phyloP scores from a whole-genome alignment of 2,888 invertebrate species.

The Parnassius orleans region DNA sequence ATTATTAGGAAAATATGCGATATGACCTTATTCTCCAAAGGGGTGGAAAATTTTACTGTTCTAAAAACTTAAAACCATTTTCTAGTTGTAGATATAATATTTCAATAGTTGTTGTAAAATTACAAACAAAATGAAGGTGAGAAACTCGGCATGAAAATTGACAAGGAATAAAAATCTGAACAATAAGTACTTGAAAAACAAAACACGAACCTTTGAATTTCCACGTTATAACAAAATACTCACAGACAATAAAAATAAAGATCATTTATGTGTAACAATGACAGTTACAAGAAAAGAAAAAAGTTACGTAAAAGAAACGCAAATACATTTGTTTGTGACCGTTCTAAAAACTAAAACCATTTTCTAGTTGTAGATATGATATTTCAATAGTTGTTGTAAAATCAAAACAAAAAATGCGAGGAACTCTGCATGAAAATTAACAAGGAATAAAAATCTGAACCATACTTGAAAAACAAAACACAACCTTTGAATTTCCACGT shows the following conservation, averaged over 20 bases:
- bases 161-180: slow-evolving; percentile 14
- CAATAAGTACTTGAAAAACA: slow-evolving; percentile 18
- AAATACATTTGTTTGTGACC: slow-evolving; percentile 27
- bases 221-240: slow-evolving; percentile 22
- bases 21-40: no score
- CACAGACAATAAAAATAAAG: slow-evolving; percentile 20
- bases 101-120: no score
- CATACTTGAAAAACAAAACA: slow-evolving; percentile 18
- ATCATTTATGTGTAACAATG: slow-evolving; percentile 18
- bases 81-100: no score
- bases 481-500: slow-evolving; percentile 10
- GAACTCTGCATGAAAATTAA: not conserved
- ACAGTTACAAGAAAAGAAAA: slow-evolving; percentile 23
- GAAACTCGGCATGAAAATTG: not conserved
- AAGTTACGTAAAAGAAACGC: slow-evolving; percentile 22
- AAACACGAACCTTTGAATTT: slow-evolving; percentile 6
- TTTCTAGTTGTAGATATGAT: no score
- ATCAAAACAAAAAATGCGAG: no score
- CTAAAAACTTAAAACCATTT: no score
- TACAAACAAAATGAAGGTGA: no score
- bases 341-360: no score
- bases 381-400: no score
- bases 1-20: no score
- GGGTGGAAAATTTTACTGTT: no score
- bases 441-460: slow-evolving; percentile 15